phyloP scores from a whole-genome alignment of 92 coral and sea anemone species.

The Porites evermanni region DNA sequence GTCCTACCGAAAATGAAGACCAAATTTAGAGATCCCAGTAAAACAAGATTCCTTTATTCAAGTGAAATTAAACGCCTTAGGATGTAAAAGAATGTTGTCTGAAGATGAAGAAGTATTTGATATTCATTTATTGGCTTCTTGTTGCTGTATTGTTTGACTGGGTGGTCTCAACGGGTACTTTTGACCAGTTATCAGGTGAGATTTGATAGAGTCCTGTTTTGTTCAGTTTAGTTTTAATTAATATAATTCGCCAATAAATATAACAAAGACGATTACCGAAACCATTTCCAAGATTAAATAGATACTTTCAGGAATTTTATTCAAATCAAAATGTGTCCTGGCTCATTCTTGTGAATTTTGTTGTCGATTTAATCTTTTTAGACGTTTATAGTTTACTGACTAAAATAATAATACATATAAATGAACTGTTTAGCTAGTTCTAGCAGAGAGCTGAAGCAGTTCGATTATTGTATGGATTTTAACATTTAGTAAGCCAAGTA shows the following conservation, averaged over 20 bases:
- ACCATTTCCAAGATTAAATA: background rate
- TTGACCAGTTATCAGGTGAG: conserved; percentile 54
- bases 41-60: background rate
- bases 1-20: background rate
- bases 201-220: background rate
- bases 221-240: too few species aligned
- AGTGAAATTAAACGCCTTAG: background rate
- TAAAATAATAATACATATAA: too few species aligned
- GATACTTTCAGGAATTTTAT: too few species aligned
- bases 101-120: conserved; percentile 21
- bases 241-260: background rate
- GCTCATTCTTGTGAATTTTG: too few species aligned
- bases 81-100: conserved; percentile 41
- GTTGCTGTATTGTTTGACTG: conserved; percentile 8
- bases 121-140: conserved; percentile 21
- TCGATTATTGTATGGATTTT: too few species aligned
- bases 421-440: too few species aligned
- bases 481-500: too few species aligned
- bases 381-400: too few species aligned
- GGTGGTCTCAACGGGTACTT: conserved; percentile 47
- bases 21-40: background rate
- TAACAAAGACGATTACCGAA: too few species aligned
- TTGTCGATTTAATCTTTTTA: too few species aligned
- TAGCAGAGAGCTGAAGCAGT: too few species aligned
- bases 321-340: too few species aligned